phyloP scores from a whole-genome alignment of 1,140 invertebrate genomes.

The Campodea augens region DNA sequence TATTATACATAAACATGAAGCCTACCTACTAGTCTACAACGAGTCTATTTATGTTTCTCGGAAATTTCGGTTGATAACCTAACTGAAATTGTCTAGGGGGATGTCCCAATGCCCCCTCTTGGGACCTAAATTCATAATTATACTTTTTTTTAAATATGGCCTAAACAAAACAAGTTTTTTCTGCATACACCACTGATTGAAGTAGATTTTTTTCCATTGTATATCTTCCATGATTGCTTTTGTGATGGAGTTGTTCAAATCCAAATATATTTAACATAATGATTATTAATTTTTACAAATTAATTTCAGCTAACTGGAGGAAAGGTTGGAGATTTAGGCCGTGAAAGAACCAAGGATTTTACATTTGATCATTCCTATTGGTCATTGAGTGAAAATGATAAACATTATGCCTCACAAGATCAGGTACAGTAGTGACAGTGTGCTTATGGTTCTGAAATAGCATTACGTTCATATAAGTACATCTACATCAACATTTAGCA shows the following conservation, averaged over 20 bases:
- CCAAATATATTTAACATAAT: not conserved
- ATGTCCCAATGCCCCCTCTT: no score
- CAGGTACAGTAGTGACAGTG: no score
- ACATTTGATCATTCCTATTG: slow-evolving; percentile 87
- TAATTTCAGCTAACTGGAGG: slow-evolving; percentile 12
- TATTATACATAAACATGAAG: no score
- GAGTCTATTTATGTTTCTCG: no score
- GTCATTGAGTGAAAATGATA: slow-evolving; percentile 51
- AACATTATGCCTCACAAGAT: slow-evolving; percentile 60
- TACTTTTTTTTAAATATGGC: no score
- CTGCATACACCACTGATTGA: not conserved
- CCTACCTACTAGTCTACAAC: no score
- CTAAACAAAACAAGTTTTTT: no score
- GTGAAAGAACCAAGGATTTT: slow-evolving; percentile 57
- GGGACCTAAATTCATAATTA: no score
- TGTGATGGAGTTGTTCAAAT: not conserved
- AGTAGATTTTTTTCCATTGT: not conserved
- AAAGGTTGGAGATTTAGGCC: slow-evolving; percentile 15
- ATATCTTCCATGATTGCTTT: not conserved
- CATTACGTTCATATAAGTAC: not conserved
- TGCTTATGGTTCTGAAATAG: no score
- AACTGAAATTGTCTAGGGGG: no score
- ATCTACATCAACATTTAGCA: no score
- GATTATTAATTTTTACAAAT: not conserved
- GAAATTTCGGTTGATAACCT: no score